A percentile compares a stretch with the other conserved stretches of the same genome.
phyloP scores from a whole-genome alignment of 2,797 vertebrate genomes.

The Echeneis naucrates region DNA sequence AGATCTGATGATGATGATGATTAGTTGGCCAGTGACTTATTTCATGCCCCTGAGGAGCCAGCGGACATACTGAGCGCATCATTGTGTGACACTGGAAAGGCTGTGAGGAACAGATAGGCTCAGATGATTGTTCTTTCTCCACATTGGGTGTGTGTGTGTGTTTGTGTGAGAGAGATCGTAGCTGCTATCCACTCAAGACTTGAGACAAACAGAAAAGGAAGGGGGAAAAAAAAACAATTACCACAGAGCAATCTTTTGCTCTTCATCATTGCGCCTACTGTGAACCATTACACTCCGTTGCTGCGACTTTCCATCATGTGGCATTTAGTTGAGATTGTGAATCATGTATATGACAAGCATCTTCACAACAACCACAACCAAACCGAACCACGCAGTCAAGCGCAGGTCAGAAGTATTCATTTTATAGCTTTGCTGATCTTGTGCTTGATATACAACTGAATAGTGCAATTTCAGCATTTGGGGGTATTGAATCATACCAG shows the following conservation, averaged over 20 bases:
- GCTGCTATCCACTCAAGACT: slow-evolving; percentile 6
- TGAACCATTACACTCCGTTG: not conserved
- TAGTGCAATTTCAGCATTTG: slow-evolving; percentile 49
- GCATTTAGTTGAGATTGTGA: slow-evolving; percentile 20
- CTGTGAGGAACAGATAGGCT: slow-evolving; percentile 53
- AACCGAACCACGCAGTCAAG: slow-evolving; percentile 21
- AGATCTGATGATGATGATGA: slow-evolving; percentile 47
- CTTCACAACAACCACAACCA: slow-evolving; percentile 27
- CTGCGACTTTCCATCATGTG: slow-evolving; percentile 21
- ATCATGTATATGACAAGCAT: slow-evolving; percentile 11
- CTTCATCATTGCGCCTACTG: not conserved
- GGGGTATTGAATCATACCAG: slow-evolving; percentile 65
- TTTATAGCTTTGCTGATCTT: slow-evolving; percentile 35
- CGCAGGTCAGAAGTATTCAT: slow-evolving; percentile 44
- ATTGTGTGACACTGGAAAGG: slow-evolving; percentile 22
- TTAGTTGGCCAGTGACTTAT: slow-evolving; percentile 54
- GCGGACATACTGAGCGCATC: slow-evolving; percentile 41
- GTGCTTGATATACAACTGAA: slow-evolving; percentile 42
- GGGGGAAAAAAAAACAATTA: not conserved
- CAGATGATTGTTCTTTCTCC: slow-evolving; percentile 41
- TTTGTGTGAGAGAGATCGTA: slow-evolving; percentile 4
- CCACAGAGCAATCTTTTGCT: slow-evolving; percentile 26
- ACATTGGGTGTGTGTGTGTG: not conserved
- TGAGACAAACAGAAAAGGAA: not conserved
- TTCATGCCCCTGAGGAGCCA: slow-evolving; percentile 41